phyloP scores from a whole-genome alignment of 2,888 invertebrate species.

The Drosophila infuscata region DNA sequence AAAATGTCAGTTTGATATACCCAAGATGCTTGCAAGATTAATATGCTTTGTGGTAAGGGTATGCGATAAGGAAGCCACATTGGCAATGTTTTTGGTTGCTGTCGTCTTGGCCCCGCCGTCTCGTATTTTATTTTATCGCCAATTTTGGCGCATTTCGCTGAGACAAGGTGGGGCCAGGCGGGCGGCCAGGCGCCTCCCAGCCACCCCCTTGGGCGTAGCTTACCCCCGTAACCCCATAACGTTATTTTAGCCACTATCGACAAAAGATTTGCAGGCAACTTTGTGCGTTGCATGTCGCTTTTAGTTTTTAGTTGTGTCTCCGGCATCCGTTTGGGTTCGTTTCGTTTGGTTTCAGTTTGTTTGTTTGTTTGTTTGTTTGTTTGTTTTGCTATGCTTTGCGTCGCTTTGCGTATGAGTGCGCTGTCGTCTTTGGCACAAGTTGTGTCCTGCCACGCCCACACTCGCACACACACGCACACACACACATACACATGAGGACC shows the following conservation, averaged over 20 bases:
- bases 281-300: conserved; percentile 64
- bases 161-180: not conserved
- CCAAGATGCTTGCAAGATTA: conserved; percentile 7
- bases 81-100: conserved; percentile 46
- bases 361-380: conserved; percentile 42
- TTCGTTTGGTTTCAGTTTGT: conserved; percentile 52
- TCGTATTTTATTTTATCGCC: conserved; percentile 78
- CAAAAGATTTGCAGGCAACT: conserved; percentile 46
- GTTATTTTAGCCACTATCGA: conserved; percentile 43
- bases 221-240: conserved; percentile 37
- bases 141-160: conserved; percentile 67
- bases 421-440: conserved; percentile 60
- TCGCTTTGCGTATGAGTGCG: conserved; percentile 75
- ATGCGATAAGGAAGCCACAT: conserved; percentile 44
- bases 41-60: conserved; percentile 26
- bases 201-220: not conserved
- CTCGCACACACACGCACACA: conserved; percentile 32
- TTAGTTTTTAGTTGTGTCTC: conserved; percentile 77
- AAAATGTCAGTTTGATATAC: not conserved
- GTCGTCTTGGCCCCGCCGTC: conserved; percentile 57
- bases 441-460: conserved; percentile 64
- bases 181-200: conserved; percentile 9
- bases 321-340: conserved; percentile 66
- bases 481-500: conserved; percentile 38
- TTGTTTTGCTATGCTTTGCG: conserved; percentile 50